phyloP scores from a whole-genome alignment of 2,113 vertebrate genomes.

The Petrocephalus microphthalmus region DNA sequence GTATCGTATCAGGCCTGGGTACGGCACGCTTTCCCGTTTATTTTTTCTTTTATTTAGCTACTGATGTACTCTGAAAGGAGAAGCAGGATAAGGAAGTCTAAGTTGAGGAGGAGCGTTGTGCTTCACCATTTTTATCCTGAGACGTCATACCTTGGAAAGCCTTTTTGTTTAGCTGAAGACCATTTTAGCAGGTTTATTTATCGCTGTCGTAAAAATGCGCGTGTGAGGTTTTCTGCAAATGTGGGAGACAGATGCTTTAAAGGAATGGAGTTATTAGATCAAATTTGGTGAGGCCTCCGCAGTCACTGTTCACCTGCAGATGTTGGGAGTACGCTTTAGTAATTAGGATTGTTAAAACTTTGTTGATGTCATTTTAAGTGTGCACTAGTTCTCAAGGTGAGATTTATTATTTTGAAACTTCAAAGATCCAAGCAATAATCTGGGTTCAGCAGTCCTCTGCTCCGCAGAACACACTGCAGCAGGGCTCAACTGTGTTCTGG shows the following conservation, averaged over 20 bases:
- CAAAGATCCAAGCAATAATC: neutral
- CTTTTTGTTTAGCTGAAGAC: neutral
- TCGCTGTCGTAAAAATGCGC: neutral
- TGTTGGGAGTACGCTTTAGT: neutral
- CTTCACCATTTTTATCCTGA: neutral
- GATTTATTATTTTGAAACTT: neutral
- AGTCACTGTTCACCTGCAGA: neutral
- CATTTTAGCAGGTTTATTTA: neutral
- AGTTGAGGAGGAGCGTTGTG: neutral
- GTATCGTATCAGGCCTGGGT: neutral
- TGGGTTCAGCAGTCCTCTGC: neutral
- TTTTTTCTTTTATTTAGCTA: neutral
- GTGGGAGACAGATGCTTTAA: constrained; percentile 1
- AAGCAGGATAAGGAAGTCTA: neutral
- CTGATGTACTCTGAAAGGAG: neutral
- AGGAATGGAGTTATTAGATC: neutral
- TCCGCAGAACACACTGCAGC: neutral
- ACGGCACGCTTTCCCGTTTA: neutral
- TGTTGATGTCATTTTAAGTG: neutral
- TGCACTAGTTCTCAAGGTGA: neutral
- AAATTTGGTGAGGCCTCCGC: neutral
- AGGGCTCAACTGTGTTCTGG: neutral
- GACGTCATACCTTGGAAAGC: neutral
- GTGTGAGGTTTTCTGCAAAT: neutral
- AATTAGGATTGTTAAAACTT: neutral